Evolutionary conservation across 2,888 invertebrate genomes (phyloP).

Genomic region (Hanleya hanleyi): DNA sequence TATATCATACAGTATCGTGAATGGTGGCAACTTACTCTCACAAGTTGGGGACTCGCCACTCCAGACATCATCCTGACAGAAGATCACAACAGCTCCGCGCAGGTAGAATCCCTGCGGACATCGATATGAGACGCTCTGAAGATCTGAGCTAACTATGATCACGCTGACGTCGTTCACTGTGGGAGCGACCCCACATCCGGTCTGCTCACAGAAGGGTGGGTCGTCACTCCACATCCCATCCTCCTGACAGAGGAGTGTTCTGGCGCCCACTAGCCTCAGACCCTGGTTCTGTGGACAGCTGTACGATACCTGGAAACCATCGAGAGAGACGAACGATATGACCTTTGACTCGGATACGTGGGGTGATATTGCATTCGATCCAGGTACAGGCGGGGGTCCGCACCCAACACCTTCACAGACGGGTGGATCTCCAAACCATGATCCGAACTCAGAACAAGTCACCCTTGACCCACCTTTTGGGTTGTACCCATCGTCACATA

Average conservation of each 20-base stretch:
- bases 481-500: slow-evolving; percentile 90
- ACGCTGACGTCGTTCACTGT: background rate
- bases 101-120: background rate
- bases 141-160: background rate
- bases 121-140: background rate
- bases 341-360: slow-evolving; percentile 1
- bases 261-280: slow-evolving; percentile 30
- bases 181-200: background rate
- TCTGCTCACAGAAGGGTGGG: slow-evolving; percentile 18
- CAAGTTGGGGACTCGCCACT: slow-evolving; percentile 11
- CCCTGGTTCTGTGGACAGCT: background rate
- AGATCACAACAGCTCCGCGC: background rate
- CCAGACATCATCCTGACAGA: slow-evolving; percentile 6
- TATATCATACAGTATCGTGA: too few relatives aligned
- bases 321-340: background rate
- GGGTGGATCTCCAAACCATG: slow-evolving; percentile 59
- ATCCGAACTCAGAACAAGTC: slow-evolving; percentile 74
- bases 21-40: slow-evolving; percentile 5
- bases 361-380: too few relatives aligned
- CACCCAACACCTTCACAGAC: slow-evolving; percentile 56
- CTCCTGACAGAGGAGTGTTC: slow-evolving; percentile 29
- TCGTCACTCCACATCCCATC: slow-evolving; percentile 35
- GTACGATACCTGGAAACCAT: background rate
- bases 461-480: slow-evolving; percentile 90
- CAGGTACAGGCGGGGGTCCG: slow-evolving; percentile 37